Base-by-base conservation (phyloP, 2,888 invertebrate species). In the Hyposoter didymator region DNA sequence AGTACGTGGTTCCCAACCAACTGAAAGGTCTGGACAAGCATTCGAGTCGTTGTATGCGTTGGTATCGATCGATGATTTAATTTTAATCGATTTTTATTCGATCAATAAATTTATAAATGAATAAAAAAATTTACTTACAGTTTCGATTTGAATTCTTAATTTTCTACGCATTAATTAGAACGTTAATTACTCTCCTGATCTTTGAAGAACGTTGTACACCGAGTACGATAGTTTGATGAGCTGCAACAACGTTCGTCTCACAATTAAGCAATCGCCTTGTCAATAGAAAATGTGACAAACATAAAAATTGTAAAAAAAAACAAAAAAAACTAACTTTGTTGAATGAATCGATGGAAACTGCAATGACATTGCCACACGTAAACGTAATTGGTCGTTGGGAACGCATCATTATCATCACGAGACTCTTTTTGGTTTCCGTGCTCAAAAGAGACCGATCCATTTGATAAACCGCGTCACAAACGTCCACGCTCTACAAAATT, bases 151-250 rank as follows among this genome's bases (percentile, higher is more conserved):
- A 66, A 66, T 66, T 66, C 14, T 39, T 19, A 10, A 2, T n/a
- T n/a, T 8, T 8, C 8, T 39, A 39, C 39, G 17, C 17, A 49
- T 12, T 69, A 12, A 70, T n/a, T 10, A n/a, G 10, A 7, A 73
- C 55, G 78, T 0, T 14, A 52, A 14, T 59, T 55, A 22, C 28
- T 59, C 28, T 14, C 5, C 28, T 14, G 59, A 84, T 43, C 59
- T 82, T 73, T 90, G 88, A 4, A 90, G 74, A 14, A 89, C 66
- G 82, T 89, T 89, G 67, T 84, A 89, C 28, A 84, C 84, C 6
- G 89, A 87, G 22, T 90, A 89, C n/a, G 89, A 89, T 4, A 87
- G 86, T 69, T 89, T 90, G 14, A 70, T n/a, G n/a, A 70, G 49
- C 49, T 70, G 35, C 5, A 49, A 70, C 1, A 49, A 47, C 10